A percentile compares a stretch with the other conserved stretches of the same genome.
phyloP scores from a whole-genome alignment of 2,888 invertebrate species.

The Neoscelio sp. region DNA sequence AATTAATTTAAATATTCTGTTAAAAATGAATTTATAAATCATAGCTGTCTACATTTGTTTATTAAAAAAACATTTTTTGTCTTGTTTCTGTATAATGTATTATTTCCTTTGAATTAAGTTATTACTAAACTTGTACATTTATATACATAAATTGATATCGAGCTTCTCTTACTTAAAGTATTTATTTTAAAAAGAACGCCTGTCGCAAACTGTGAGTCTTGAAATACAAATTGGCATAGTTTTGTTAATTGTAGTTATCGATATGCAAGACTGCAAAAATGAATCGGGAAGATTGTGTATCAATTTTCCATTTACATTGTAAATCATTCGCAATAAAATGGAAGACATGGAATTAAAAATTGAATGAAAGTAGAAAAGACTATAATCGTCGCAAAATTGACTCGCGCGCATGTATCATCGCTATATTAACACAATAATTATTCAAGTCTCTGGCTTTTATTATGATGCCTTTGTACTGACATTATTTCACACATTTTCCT shows the following conservation, averaged over 20 bases:
- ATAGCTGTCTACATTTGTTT: too few species aligned
- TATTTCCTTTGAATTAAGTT: too few species aligned
- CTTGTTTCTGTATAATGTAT: too few species aligned
- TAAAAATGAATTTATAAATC: too few species aligned
- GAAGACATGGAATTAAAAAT: slow-evolving; percentile 27
- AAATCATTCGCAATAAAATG: slow-evolving; percentile 13
- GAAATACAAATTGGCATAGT: slow-evolving; percentile 30
- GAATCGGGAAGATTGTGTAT: neutral
- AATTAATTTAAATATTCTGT: too few species aligned
- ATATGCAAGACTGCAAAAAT: slow-evolving; percentile 8
- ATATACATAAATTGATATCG: too few species aligned
- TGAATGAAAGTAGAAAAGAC: slow-evolving; percentile 59
- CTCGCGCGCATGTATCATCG: slow-evolving; percentile 30
- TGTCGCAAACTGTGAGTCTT: slow-evolving; percentile 24
- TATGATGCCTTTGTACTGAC: slow-evolving; percentile 9
- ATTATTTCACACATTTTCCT: slow-evolving; percentile 31
- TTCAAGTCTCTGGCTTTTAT: slow-evolving; percentile 26
- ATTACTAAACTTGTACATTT: too few species aligned
- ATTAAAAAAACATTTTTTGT: too few species aligned
- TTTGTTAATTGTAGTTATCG: slow-evolving; percentile 6
- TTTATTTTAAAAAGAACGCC: too few species aligned
- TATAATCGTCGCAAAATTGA: slow-evolving; percentile 16
- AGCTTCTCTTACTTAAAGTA: too few species aligned
- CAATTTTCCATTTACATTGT: slow-evolving; percentile 18
- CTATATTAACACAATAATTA: slow-evolving; percentile 12